Conservation (phyloP, 2,797 vertebrate genomes). For the Thalassophryne amazonica region DNA sequence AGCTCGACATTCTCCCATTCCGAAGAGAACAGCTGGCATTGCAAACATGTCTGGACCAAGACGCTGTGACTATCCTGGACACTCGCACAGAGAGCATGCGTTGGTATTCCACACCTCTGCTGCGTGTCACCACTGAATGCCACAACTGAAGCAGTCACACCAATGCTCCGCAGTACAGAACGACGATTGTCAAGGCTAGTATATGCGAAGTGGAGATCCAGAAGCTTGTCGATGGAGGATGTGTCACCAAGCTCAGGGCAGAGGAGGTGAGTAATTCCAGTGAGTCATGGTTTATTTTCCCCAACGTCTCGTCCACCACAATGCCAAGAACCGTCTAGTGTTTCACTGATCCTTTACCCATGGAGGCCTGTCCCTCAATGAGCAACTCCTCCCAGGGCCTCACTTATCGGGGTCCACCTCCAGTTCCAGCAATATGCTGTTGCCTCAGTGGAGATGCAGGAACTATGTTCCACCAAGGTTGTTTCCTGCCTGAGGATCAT, state of each 20-base stretch:
- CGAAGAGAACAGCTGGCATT: neutral
- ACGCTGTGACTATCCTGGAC: neutral
- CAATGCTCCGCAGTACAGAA: too few relatives aligned
- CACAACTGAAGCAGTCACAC: too few relatives aligned
- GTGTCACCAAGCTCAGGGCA: too few relatives aligned
- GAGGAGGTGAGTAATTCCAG: too few relatives aligned
- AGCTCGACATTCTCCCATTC: neutral
- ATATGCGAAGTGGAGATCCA: too few relatives aligned
- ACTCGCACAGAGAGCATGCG: neutral
- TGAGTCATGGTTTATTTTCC: neutral
- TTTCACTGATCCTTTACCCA: neutral
- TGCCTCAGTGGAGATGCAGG: neutral
- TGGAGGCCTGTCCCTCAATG: neutral
- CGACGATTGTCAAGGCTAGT: too few relatives aligned
- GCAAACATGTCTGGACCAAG: neutral
- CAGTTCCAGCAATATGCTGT: neutral
- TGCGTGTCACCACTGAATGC: too few relatives aligned
- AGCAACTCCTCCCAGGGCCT: neutral
- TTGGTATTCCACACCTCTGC: neutral
- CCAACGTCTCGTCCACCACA: neutral
- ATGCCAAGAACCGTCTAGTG: neutral
- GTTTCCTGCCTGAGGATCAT: too few relatives aligned
- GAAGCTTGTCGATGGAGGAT: too few relatives aligned
- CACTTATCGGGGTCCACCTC: neutral
- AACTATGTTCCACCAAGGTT: conserved; percentile 8